Evolutionary conservation across 92 coral and sea anemone genomes (phyloP), one percentile per base, ranked within the genome.

Genomic region (Desmophyllum pertusum): DNA sequence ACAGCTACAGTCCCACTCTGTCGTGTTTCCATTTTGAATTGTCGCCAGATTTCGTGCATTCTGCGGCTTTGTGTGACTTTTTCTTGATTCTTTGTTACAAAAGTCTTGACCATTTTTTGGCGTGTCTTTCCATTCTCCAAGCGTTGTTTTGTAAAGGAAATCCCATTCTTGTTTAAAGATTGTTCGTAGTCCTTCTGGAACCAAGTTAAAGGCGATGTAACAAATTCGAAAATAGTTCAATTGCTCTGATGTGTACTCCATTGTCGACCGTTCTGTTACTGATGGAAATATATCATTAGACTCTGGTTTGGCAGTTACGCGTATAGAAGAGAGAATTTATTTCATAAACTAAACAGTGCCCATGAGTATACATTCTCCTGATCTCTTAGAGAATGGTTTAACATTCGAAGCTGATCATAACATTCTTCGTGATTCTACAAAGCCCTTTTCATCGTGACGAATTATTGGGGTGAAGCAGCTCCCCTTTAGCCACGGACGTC

Each of bases 1-100:
- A 62, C 67, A 62, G 27, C 67, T 62, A 25, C 67, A 62, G 67
- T 62, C 67, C 67, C 67, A 62, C 67, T 62, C 67, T 62, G 67
- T 15, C 35, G 67, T 62, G 67, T 62, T 62, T 7, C 67, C 80
- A 57, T 71, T n/a, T 23, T 43, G 45, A 43, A 79, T 15, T 9
- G 50, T 55, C 19, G 51, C 37, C 15, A 79, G 66, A 25, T 25
- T 25, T 21, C 67, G 67, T 35, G 67, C 67, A 17, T 62, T 62
- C n/a, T n/a, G n/a, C n/a, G n/a, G n/a, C n/a, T 7, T 62, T 25
- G 67, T 25, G 35, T 35, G 67, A 29, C 67, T 62, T 29, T 62
- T 62, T 31, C 35, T n/a, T 4, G 67, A 62, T 62, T 62, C 67
- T 35, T 31, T 62, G 27, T 62, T 27, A 8, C 10, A 62, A 7